Percentiles rank a stretch among this genome's conserved stretches.
Evolutionary conservation across 1,140 invertebrate species (phyloP).

Genomic region (Drosophila melanica): DNA sequence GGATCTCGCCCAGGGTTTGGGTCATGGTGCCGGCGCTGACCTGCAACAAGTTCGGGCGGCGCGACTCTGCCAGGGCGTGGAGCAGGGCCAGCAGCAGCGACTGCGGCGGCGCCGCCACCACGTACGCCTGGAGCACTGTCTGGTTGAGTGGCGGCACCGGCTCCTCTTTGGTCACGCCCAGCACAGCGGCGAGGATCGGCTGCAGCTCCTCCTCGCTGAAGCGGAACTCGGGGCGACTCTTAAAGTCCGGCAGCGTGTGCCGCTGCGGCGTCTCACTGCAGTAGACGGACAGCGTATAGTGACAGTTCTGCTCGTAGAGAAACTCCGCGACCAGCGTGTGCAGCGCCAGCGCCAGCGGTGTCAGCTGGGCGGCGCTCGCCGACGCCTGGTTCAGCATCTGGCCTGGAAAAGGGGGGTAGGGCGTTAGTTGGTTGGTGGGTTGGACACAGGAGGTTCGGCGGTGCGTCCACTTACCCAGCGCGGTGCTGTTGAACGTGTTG

Average conservation of each 20-base stretch:
- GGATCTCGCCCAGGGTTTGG: neutral
- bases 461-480: constrained; percentile 55
- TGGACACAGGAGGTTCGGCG: no score
- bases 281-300: constrained; percentile 75
- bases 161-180: constrained; percentile 14
- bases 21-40: neutral
- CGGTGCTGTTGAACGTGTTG: constrained; percentile 70
- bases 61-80: constrained; percentile 39
- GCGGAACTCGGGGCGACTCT: constrained; percentile 54
- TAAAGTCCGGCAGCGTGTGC: constrained; percentile 66
- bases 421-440: no score
- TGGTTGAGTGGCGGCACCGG: neutral
- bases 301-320: constrained; percentile 75
- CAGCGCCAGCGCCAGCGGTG: constrained; percentile 57
- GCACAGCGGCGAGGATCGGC: constrained; percentile 50
- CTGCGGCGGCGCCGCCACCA: constrained; percentile 13
- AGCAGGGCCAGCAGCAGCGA: constrained; percentile 62
- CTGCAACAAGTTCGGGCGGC: neutral
- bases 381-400: constrained; percentile 42
- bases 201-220: constrained; percentile 60
- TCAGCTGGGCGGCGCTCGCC: constrained; percentile 18
- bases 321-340: constrained; percentile 80
- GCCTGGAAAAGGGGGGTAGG: constrained; percentile 19
- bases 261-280: constrained; percentile 73
- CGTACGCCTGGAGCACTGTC: constrained; percentile 35